phyloP scores from a whole-genome alignment of 1,140 invertebrate genomes.

The Drosophila erecta region DNA sequence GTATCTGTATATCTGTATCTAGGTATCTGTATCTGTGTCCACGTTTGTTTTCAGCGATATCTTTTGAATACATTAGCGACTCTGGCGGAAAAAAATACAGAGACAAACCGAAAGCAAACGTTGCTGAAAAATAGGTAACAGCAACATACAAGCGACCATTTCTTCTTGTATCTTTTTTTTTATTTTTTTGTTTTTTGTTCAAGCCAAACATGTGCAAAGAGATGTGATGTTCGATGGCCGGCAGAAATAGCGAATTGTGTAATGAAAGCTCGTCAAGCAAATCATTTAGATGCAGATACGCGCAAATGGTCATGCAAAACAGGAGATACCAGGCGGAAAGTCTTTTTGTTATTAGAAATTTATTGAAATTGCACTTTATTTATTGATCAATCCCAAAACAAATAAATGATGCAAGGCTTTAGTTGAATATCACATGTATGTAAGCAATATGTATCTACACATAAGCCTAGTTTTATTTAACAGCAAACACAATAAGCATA shows the following conservation, averaged over 20 bases:
- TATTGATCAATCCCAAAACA: too few relatives aligned
- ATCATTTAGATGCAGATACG: slow-evolving; percentile 30
- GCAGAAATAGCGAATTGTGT: slow-evolving; percentile 44
- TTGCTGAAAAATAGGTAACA: neutral
- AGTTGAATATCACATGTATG: neutral
- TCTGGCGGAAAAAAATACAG: slow-evolving; percentile 6
- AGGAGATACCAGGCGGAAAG: neutral
- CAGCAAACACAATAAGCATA: neutral
- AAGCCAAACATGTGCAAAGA: slow-evolving; percentile 51
- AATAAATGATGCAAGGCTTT: too few relatives aligned
- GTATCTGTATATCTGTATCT: too few relatives aligned
- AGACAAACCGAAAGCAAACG: neutral
- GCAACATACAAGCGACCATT: slow-evolving; percentile 4
- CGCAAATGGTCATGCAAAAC: neutral
- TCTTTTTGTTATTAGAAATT: neutral
- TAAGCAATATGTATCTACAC: neutral
- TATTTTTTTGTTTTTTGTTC: neutral
- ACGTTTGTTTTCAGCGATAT: slow-evolving; percentile 59
- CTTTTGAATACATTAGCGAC: slow-evolving; percentile 74
- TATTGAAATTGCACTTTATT: too few relatives aligned
- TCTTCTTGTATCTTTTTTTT: neutral
- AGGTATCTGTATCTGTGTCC: slow-evolving; percentile 23
- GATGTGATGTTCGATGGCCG: slow-evolving; percentile 38
- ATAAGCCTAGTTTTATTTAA: neutral
- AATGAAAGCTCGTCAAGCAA: slow-evolving; percentile 62